These are phyloP conservation scores for Dipodomys stephensi DNA, from an alignment of 2,113 vertebrate genomes.

Conservation along the genomic window DNA sequence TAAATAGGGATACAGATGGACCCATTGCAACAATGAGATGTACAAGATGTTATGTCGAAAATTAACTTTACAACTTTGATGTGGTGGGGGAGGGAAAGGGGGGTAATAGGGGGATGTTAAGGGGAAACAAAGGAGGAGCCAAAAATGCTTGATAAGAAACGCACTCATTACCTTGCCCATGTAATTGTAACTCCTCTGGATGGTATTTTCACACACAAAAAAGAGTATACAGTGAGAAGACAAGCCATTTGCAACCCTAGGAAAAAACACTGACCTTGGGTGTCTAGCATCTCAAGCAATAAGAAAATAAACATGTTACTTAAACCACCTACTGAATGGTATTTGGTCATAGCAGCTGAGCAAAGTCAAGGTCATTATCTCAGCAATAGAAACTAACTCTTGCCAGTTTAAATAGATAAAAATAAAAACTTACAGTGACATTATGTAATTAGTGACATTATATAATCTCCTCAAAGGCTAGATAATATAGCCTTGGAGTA, in stretches of 20 bases:
- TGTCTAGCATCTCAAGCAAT: not conserved
- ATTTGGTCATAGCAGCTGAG: not conserved
- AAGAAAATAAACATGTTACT: not conserved
- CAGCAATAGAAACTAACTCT: constrained; percentile 41
- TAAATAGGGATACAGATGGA: no score
- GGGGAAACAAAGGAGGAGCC: no score
- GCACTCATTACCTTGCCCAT: no score
- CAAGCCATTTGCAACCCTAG: not conserved
- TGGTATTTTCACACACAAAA: no score
- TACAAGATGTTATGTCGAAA: no score
- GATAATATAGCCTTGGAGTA: not conserved
- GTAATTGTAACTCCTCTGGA: no score
- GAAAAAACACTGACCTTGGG: not conserved
- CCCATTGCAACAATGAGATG: no score
- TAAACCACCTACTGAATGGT: not conserved
- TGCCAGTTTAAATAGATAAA: not conserved
- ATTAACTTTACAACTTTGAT: no score
- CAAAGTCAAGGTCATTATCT: not conserved
- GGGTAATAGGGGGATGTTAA: no score
- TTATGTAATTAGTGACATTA: no score
- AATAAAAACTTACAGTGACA: not conserved
- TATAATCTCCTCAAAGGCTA: not conserved
- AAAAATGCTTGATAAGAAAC: no score
- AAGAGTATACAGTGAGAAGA: not conserved
- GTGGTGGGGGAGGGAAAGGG: no score